phyloP scores from a whole-genome alignment of 2,888 invertebrate species.

The Clusia tigrina region DNA sequence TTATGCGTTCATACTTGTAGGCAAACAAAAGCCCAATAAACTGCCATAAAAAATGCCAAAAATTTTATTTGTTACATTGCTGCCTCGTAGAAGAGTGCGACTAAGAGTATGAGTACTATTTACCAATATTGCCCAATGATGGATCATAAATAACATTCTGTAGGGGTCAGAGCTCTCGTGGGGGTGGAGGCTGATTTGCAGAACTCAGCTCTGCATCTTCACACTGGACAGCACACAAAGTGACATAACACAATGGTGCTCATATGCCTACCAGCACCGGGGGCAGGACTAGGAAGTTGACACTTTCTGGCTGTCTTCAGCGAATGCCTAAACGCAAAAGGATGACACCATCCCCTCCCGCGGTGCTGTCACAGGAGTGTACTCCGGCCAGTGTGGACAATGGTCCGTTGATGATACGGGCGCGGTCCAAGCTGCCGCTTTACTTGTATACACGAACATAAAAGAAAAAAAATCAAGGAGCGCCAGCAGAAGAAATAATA shows the following conservation, averaged over 20 bases:
- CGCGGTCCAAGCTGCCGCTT: conserved; percentile 42
- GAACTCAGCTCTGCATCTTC: too few species aligned
- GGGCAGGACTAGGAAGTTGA: not conserved
- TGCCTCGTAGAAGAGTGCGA: not conserved
- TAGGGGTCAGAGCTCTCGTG: too few species aligned
- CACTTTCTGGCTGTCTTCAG: conserved; percentile 15
- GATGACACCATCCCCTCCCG: conserved; percentile 57
- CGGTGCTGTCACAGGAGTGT: conserved; percentile 48
- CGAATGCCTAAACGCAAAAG: conserved; percentile 53
- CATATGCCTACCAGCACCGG: not conserved
- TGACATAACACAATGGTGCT: not conserved
- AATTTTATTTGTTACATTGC: not conserved
- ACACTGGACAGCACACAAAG: not conserved
- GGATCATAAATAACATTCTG: conserved; percentile 61
- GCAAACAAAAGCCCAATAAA: not conserved
- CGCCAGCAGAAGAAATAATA: too few species aligned
- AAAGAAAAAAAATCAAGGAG: conserved; percentile 2
- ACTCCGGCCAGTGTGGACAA: conserved; percentile 54
- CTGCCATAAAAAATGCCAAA: not conserved
- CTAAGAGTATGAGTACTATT: conserved; percentile 46
- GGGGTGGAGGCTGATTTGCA: too few species aligned
- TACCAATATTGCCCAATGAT: conserved; percentile 58
- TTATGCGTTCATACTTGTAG: not conserved
- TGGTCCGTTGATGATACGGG: conserved; percentile 57
- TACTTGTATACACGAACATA: conserved; percentile 32